Conservation (phyloP, 92 coral and sea anemone genomes). For the Chrysogorgia sp. region DNA sequence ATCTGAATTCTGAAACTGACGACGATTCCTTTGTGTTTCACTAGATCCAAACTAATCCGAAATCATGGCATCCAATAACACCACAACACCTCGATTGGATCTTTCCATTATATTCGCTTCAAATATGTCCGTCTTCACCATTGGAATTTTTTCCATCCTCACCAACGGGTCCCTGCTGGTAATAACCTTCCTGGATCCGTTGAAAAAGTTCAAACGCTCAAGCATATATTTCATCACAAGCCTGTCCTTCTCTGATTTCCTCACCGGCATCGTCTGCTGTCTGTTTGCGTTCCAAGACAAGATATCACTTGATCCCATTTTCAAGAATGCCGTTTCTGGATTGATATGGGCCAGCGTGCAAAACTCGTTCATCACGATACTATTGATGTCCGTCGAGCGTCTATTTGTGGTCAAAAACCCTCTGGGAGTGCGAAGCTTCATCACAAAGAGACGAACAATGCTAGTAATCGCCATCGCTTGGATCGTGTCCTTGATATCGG, state of each 20-base stretch:
- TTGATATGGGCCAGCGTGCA: slow-evolving; percentile 1
- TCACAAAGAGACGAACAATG: slow-evolving; percentile 7
- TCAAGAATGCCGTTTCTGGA: not conserved
- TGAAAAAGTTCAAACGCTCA: slow-evolving; percentile 21
- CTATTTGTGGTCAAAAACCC: slow-evolving; percentile 1
- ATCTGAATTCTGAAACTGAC: no score
- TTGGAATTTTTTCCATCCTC: slow-evolving; percentile 6
- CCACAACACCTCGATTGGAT: not conserved
- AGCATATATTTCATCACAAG: slow-evolving; percentile 29
- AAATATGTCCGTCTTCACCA: not conserved
- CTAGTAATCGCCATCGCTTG: slow-evolving; percentile 12
- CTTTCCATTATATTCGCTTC: slow-evolving; percentile 18
- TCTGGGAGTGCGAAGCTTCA: slow-evolving; percentile 2
- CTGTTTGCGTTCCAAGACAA: not conserved
- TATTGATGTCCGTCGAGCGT: slow-evolving; percentile 31
- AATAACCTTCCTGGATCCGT: slow-evolving; percentile 21
- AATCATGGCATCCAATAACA: not conserved
- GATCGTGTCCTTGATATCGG: not conserved
- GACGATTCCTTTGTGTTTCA: no score
- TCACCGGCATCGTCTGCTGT: slow-evolving; percentile 21
- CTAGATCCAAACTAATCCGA: no score
- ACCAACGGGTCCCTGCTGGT: slow-evolving; percentile 1
- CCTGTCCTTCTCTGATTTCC: slow-evolving; percentile 17
- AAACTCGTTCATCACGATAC: slow-evolving; percentile 22
- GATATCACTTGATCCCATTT: not conserved